Evolutionary conservation across 2,888 invertebrate genomes (phyloP).

Genomic region (Zonitis immaculata): DNA sequence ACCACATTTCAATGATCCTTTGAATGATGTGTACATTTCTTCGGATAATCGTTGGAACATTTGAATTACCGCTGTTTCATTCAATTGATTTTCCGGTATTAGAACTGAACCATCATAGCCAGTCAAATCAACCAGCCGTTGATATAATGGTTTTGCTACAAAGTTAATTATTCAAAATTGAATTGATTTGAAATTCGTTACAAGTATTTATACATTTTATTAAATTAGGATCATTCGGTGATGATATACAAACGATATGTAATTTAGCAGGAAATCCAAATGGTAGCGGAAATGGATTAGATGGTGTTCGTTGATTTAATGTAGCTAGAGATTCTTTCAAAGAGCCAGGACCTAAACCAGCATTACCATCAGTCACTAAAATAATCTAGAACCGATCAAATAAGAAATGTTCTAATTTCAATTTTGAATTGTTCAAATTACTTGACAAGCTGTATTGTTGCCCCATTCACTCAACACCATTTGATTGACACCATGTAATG

Average conservation of each 20-base stretch:
- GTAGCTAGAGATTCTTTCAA: conserved; percentile 55
- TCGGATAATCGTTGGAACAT: conserved; percentile 67
- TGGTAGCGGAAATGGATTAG: conserved; percentile 64
- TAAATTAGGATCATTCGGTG: conserved; percentile 59
- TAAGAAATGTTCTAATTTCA: not conserved
- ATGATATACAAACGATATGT: conserved; percentile 66
- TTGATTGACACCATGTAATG: conserved; percentile 73
- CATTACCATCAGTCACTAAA: conserved; percentile 71
- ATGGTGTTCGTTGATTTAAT: conserved; percentile 46
- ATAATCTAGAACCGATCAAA: conserved; percentile 62
- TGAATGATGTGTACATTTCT: conserved; percentile 67
- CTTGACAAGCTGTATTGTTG: conserved; percentile 77
- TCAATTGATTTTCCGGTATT: conserved; percentile 53
- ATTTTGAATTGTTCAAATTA: no score
- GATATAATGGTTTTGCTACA: conserved; percentile 66
- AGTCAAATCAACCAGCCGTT: conserved; percentile 73
- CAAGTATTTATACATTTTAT: conserved; percentile 40
- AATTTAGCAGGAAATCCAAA: conserved; percentile 78
- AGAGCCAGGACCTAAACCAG: conserved; percentile 63
- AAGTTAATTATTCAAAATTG: not conserved
- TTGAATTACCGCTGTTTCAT: conserved; percentile 47
- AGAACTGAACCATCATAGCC: conserved; percentile 61
- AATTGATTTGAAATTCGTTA: not conserved
- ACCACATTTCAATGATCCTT: conserved; percentile 69
- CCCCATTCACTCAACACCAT: conserved; percentile 87